These are phyloP conservation scores for Philereme transversata DNA, from an alignment of 2,888 invertebrate genomes.

Conservation along the genomic window DNA sequence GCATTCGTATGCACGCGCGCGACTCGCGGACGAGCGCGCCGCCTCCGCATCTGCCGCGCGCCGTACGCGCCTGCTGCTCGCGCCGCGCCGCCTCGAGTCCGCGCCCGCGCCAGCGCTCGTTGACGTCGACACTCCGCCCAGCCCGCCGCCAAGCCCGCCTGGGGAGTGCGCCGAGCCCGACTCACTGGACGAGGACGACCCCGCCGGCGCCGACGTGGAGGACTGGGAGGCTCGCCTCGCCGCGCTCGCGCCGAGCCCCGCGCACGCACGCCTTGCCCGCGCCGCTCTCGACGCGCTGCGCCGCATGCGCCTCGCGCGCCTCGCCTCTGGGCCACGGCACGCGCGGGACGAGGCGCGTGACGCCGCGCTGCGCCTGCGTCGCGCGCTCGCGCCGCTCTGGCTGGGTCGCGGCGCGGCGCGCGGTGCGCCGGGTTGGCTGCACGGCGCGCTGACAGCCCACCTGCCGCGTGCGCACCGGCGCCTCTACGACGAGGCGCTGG, in stretches of 20 bases:
- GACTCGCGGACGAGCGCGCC: conserved; percentile 48
- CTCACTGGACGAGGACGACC: conserved; percentile 26
- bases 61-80: conserved; percentile 34
- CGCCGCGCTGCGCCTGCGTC: conserved; percentile 42
- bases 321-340: conserved; percentile 31
- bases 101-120: conserved; percentile 34
- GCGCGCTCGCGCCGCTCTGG: conserved; percentile 36
- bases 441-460: conserved; percentile 49
- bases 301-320: conserved; percentile 52
- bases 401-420: conserved; percentile 26
- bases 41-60: conserved; percentile 35
- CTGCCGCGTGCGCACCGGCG: conserved; percentile 47
- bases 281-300: conserved; percentile 47
- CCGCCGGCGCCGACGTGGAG: conserved; percentile 39
- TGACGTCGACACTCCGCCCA: conserved; percentile 31
- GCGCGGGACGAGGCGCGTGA: conserved; percentile 15
- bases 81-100: conserved; percentile 17
- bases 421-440: conserved; percentile 53
- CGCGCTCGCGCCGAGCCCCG: conserved; percentile 51
- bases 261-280: conserved; percentile 53
- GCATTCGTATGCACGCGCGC: conserved; percentile 69
- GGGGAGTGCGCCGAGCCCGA: conserved; percentile 22
- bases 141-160: conserved; percentile 24
- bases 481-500: conserved; percentile 48
- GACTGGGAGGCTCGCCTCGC: conserved; percentile 56